Conservation (phyloP, 2,888 invertebrate genomes). For the Chirona hameri region DNA sequence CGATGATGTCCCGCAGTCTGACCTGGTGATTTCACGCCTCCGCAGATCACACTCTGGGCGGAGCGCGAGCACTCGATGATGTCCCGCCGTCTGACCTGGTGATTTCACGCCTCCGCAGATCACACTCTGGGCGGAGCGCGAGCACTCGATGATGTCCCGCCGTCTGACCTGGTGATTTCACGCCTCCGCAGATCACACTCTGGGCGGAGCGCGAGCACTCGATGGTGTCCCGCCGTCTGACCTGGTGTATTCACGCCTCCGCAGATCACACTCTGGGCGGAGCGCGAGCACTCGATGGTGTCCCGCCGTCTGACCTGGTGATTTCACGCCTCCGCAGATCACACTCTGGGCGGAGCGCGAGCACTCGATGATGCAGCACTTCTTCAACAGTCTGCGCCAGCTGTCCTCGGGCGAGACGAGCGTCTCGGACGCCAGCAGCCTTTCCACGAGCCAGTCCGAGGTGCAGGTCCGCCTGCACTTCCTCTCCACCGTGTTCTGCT, state of each 20-base stretch:
- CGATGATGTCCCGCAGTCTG: too few species aligned
- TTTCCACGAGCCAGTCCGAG: slow-evolving; percentile 64
- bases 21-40: too few species aligned
- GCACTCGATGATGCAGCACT: slow-evolving; percentile 87
- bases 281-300: slow-evolving; percentile 89
- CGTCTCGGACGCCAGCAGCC: slow-evolving; percentile 53
- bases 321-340: too few species aligned
- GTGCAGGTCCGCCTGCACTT: slow-evolving; percentile 88
- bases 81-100: too few species aligned
- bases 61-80: slow-evolving; percentile 89
- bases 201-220: slow-evolving; percentile 90
- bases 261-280: slow-evolving; percentile 89
- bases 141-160: slow-evolving; percentile 92
- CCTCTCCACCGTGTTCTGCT: slow-evolving; percentile 85
- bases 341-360: slow-evolving; percentile 92
- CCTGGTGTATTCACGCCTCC: too few species aligned
- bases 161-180: too few species aligned
- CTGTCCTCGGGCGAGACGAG: background rate
- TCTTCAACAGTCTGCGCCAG: slow-evolving; percentile 75
- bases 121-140: slow-evolving; percentile 89
- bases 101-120: too few species aligned
- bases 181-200: slow-evolving; percentile 78
- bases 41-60: slow-evolving; percentile 87
- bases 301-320: too few species aligned
- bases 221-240: too few species aligned